These are phyloP conservation scores for Toxotes jaculatrix DNA, from an alignment of 2,113 vertebrate genomes.

Conservation along the genomic window DNA sequence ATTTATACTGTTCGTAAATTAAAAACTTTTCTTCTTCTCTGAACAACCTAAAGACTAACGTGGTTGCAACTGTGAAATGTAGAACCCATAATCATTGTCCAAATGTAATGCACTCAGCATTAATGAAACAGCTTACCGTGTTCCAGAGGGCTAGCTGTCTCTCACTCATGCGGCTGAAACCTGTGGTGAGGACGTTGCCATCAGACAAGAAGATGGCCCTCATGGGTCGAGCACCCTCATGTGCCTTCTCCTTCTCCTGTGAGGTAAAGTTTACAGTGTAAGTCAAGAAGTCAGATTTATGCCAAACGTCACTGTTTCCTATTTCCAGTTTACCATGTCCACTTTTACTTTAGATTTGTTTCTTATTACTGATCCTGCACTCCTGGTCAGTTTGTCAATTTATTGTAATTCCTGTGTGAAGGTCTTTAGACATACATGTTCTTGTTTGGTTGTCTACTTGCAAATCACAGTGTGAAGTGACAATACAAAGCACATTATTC, in stretches of 20 bases:
- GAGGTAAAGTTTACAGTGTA: constrained; percentile 6
- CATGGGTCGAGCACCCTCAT: constrained; percentile 95
- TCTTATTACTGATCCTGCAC: too few species aligned
- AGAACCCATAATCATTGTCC: not conserved
- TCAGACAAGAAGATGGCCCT: constrained; percentile 94
- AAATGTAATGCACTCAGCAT: not conserved
- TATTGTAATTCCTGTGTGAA: not conserved
- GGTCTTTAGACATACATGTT: not conserved
- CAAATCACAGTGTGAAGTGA: too few species aligned
- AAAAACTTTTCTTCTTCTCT: not conserved
- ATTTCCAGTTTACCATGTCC: not conserved
- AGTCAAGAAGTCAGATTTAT: not conserved
- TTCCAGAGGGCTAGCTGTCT: constrained; percentile 96
- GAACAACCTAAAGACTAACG: not conserved
- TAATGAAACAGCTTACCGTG: constrained; percentile 78
- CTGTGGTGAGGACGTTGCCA: constrained; percentile 95
- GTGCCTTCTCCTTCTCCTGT: constrained; percentile 97
- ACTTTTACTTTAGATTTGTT: not conserved
- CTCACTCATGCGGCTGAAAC: constrained; percentile 98
- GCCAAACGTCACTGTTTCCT: not conserved
- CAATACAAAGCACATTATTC: not conserved
- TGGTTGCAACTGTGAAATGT: not conserved
- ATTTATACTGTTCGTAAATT: not conserved
- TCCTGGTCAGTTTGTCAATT: not conserved
- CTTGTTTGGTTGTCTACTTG: not conserved